phyloP scores from a whole-genome alignment of 2,113 vertebrate species.

The Perccottus glenii region DNA sequence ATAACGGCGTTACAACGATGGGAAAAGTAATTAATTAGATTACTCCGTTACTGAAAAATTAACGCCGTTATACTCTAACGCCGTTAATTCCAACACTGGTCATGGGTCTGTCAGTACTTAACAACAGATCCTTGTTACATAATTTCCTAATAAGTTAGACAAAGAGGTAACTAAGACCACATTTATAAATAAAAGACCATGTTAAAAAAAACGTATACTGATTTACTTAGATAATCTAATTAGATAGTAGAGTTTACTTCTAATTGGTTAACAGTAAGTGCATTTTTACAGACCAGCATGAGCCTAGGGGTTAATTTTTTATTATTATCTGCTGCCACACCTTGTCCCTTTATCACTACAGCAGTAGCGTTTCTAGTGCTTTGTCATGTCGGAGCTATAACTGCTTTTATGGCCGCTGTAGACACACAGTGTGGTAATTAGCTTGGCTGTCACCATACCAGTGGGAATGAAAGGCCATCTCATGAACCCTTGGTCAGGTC shows the following conservation, averaged over 20 bases:
- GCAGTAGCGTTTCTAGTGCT: slow-evolving; percentile 46
- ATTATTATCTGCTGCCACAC: not conserved
- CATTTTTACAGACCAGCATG: too few species aligned
- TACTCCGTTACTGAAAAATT: too few species aligned
- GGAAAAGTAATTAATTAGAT: too few species aligned
- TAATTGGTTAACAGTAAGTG: too few species aligned
- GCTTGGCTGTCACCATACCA: slow-evolving; percentile 56
- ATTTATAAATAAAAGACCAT: not conserved
- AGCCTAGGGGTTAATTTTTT: not conserved
- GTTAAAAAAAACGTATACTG: too few species aligned
- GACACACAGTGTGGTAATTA: slow-evolving; percentile 70
- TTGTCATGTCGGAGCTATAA: slow-evolving; percentile 62
- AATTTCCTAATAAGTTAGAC: not conserved
- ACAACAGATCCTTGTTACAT: too few species aligned
- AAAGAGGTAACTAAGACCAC: not conserved
- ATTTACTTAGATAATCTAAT: too few species aligned
- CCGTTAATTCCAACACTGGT: too few species aligned
- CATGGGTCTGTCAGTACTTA: too few species aligned
- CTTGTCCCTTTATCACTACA: slow-evolving; percentile 36
- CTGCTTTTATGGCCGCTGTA: slow-evolving; percentile 62
- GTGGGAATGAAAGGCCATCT: slow-evolving; percentile 62
- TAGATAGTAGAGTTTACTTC: too few species aligned
- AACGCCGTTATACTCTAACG: too few species aligned
- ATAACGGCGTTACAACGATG: too few species aligned
- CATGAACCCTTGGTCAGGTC: slow-evolving; percentile 56